A percentile compares a stretch with the other conserved stretches of the same genome.
Evolutionary conservation across 2,797 vertebrate genomes (phyloP).

Genomic region (Labeo calbasu): DNA sequence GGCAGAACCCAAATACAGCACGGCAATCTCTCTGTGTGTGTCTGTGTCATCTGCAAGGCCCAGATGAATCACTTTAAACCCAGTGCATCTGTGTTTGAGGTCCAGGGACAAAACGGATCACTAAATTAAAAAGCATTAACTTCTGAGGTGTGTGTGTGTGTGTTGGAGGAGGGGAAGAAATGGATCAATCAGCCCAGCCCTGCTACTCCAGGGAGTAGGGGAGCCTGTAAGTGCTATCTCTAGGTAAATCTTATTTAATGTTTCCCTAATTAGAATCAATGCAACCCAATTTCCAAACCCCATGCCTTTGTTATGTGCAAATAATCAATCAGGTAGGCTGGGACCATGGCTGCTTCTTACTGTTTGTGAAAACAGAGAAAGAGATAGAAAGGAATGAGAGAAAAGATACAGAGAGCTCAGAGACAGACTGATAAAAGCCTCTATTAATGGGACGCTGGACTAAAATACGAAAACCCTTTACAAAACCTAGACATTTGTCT

Average conservation of each 20-base stretch:
- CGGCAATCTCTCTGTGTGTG: constrained; percentile 14
- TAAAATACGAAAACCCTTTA: background rate
- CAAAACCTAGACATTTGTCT: constrained; percentile 7
- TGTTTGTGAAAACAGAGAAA: constrained; percentile 54
- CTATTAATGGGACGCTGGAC: constrained; percentile 19
- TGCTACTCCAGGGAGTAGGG: constrained; percentile 69
- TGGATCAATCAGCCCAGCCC: constrained; percentile 66
- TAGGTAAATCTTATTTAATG: constrained; percentile 96
- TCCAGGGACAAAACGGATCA: constrained; percentile 56
- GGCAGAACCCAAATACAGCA: constrained; percentile 55
- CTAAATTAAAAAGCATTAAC: constrained; percentile 63
- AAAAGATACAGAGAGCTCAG: constrained; percentile 16
- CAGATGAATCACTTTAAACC: constrained; percentile 42
- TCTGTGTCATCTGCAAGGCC: constrained; percentile 22
- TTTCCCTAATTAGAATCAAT: constrained; percentile 99
- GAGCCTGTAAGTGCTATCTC: constrained; percentile 81
- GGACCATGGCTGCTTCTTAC: constrained; percentile 69
- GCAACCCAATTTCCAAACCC: constrained; percentile 91
- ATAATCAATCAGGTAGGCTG: constrained; percentile 84
- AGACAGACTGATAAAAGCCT: constrained; percentile 13
- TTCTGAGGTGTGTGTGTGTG: constrained; percentile 40
- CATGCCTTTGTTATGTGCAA: constrained; percentile 81
- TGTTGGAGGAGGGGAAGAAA: constrained; percentile 39
- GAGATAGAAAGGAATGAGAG: constrained; percentile 18
- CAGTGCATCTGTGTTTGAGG: constrained; percentile 37